Conservation (phyloP, 2,797 vertebrate species). For the Aldrovandia affinis region DNA sequence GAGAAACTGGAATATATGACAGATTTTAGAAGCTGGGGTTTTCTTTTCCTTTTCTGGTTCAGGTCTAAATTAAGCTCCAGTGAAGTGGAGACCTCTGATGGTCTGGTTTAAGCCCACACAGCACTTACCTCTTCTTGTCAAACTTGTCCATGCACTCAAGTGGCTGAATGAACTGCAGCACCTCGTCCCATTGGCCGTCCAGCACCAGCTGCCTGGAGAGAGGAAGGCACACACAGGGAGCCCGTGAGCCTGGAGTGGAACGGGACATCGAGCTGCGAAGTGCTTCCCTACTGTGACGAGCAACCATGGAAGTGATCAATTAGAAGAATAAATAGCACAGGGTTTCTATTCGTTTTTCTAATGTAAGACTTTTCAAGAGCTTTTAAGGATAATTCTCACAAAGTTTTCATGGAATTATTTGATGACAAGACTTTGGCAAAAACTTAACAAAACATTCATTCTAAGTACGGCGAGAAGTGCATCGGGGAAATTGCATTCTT, state of each 20-base stretch:
- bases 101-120: not conserved
- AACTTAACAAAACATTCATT: too few relatives aligned
- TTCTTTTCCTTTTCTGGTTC: too few relatives aligned
- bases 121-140: constrained; percentile 89
- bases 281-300: not conserved
- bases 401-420: too few relatives aligned
- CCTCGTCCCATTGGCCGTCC: constrained; percentile 98
- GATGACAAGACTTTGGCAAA: too few relatives aligned
- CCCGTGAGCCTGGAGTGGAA: not conserved
- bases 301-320: not conserved
- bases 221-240: not conserved
- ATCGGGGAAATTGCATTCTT: not conserved
- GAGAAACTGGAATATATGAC: too few relatives aligned
- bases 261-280: not conserved
- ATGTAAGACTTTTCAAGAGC: not conserved
- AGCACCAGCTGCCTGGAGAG: constrained; percentile 88
- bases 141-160: constrained; percentile 99
- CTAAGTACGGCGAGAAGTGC: not conserved
- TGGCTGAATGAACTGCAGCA: constrained; percentile 98
- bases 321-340: not conserved
- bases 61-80: too few relatives aligned
- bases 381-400: not conserved
- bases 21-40: too few relatives aligned
- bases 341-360: not conserved
- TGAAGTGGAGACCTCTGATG: not conserved